Evolutionary conservation across 1,140 invertebrate species (phyloP).

Genomic region (Caligus rogercresseyi): DNA sequence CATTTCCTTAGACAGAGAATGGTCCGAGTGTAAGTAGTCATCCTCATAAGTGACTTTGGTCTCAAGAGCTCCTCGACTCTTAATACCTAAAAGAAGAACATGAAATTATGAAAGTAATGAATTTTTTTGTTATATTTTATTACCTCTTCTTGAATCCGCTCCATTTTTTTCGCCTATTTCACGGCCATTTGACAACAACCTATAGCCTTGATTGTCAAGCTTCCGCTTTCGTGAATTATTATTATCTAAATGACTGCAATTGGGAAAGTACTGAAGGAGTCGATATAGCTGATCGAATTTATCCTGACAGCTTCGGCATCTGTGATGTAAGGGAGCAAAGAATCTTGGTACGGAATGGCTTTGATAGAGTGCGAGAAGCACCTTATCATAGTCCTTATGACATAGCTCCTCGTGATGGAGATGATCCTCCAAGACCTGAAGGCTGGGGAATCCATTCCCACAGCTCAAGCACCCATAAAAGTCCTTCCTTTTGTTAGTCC

Average conservation of each 20-base stretch:
- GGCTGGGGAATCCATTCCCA: background rate
- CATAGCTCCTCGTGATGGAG: background rate
- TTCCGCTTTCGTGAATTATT: background rate
- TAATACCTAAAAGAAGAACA: no score
- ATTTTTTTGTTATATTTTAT: no score
- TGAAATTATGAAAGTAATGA: no score
- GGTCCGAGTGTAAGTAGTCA: no score
- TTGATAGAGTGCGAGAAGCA: background rate
- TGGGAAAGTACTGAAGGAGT: background rate
- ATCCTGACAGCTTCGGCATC: background rate
- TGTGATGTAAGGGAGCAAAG: background rate
- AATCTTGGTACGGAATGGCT: background rate
- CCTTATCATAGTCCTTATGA: background rate
- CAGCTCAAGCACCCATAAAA: background rate
- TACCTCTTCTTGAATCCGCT: no score
- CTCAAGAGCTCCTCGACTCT: no score
- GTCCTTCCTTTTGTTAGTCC: background rate
- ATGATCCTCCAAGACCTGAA: background rate
- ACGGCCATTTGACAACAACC: no score
- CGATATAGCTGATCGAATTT: background rate
- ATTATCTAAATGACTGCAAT: background rate
- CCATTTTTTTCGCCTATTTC: no score
- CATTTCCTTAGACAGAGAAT: no score
- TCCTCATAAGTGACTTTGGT: no score
- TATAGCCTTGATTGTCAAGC: no score